Percentiles rank a stretch among this genome's conserved stretches.
These are phyloP conservation scores for Anastatus disparis DNA, from an alignment of 1,140 invertebrate species.

Conservation along the genomic window DNA sequence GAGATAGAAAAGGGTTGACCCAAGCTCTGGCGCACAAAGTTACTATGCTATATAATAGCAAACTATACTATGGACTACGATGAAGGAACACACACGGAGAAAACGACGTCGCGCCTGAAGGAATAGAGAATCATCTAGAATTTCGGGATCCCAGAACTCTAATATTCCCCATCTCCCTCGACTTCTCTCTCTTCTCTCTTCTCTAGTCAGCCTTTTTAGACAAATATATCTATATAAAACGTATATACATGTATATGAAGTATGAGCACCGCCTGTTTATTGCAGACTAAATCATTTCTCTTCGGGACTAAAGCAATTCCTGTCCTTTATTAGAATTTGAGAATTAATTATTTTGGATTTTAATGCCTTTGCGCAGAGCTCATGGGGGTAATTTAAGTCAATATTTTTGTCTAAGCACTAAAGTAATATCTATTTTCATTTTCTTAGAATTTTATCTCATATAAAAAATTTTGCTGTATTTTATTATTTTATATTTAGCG, in stretches of 20 bases:
- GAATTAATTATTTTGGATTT: conserved; percentile 26
- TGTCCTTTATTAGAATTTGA: conserved; percentile 20
- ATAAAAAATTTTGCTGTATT: no score
- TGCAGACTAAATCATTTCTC: conserved; percentile 20
- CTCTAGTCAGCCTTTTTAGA: no score
- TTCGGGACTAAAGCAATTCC: conserved; percentile 10
- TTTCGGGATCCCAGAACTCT: conserved; percentile 36
- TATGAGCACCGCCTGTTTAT: conserved; percentile 9
- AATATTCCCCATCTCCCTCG: conserved; percentile 22
- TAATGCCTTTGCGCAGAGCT: no score
- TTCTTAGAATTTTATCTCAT: no score
- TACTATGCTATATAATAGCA: no score
- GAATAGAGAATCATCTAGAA: conserved; percentile 44
- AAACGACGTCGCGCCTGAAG: conserved; percentile 26
- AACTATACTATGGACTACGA: not conserved
- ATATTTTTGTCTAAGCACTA: no score
- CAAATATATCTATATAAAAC: no score
- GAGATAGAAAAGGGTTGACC: conserved; percentile 37
- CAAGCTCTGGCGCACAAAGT: no score
- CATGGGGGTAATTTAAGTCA: not conserved
- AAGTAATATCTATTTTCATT: no score
- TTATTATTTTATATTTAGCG: no score
- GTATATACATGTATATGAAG: not conserved
- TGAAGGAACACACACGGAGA: not conserved
- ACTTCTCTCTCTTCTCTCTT: no score